Percentiles rank a stretch among this genome's conserved stretches.
phyloP scores from a whole-genome alignment of 1,140 invertebrate species.

The Formica exsecta region DNA sequence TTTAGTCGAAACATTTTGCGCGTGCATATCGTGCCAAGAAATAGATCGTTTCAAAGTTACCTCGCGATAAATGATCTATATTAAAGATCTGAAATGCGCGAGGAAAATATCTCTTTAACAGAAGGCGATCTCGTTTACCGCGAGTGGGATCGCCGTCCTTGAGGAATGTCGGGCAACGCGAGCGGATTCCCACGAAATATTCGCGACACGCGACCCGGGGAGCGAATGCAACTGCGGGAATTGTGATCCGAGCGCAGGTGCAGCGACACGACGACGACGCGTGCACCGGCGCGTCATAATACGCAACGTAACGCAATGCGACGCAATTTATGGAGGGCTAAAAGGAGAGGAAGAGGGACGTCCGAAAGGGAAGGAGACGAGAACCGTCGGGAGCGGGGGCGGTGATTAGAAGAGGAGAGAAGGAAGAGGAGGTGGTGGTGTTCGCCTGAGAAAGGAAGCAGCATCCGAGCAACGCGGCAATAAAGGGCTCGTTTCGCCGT shows the following conservation, averaged over 20 bases:
- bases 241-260: constrained; percentile 34
- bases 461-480: constrained; percentile 83
- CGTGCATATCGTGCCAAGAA: not conserved
- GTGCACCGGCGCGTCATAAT: constrained; percentile 26
- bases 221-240: constrained; percentile 13
- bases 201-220: constrained; percentile 47
- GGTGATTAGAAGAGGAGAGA: not conserved
- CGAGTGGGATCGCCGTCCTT: constrained; percentile 24
- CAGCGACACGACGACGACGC: constrained; percentile 24
- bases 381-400: constrained; percentile 4
- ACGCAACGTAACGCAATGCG: constrained; percentile 24
- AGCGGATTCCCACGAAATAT: constrained; percentile 46
- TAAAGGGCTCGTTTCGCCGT: constrained; percentile 83
- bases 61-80: not conserved
- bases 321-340: not conserved
- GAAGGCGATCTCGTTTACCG: not conserved
- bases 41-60: not conserved
- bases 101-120: not conserved
- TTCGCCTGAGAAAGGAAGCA: constrained; percentile 84
- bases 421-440: constrained; percentile 30
- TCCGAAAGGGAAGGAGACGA: constrained; percentile 39
- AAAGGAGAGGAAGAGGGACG: constrained; percentile 41
- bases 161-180: constrained; percentile 28
- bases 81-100: not conserved
- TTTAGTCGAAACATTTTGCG: constrained; percentile 28